A percentile compares a stretch with the other conserved stretches of the same genome.
phyloP scores from a whole-genome alignment of 2,113 vertebrate species.

The Argyrosomus japonicus region DNA sequence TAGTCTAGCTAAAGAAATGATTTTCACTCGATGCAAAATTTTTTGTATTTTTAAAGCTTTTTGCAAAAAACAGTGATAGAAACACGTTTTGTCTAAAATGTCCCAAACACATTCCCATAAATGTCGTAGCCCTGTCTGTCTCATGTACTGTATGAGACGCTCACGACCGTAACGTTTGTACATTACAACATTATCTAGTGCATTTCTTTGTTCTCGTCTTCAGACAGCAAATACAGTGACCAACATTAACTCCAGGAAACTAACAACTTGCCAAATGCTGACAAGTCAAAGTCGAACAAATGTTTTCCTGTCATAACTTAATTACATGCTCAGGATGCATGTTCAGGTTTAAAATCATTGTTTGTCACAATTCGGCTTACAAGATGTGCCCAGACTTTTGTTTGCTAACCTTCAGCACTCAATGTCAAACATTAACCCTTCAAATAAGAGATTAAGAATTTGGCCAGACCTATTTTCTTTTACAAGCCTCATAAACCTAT shows the following conservation, averaged over 20 bases:
- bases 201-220: constrained; percentile 38
- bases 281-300: not conserved
- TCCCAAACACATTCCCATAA: constrained; percentile 53
- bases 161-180: constrained; percentile 16
- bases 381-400: constrained; percentile 33
- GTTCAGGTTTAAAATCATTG: constrained; percentile 7
- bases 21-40: not conserved
- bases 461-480: constrained; percentile 7
- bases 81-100: constrained; percentile 4
- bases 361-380: constrained; percentile 40
- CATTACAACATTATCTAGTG: not conserved
- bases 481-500: not conserved
- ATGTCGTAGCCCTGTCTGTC: constrained; percentile 17
- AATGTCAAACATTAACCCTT: constrained; percentile 76
- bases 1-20: not conserved
- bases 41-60: constrained; percentile 26
- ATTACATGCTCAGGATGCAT: not conserved
- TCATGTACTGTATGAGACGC: not conserved
- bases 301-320: constrained; percentile 3
- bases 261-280: constrained; percentile 17
- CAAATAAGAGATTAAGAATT: constrained; percentile 34
- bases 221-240: constrained; percentile 26
- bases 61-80: not conserved
- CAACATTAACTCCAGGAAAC: constrained; percentile 13
- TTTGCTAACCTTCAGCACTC: constrained; percentile 52